phyloP scores from a whole-genome alignment of 2,113 vertebrate genomes.

The Penelope pileata region DNA sequence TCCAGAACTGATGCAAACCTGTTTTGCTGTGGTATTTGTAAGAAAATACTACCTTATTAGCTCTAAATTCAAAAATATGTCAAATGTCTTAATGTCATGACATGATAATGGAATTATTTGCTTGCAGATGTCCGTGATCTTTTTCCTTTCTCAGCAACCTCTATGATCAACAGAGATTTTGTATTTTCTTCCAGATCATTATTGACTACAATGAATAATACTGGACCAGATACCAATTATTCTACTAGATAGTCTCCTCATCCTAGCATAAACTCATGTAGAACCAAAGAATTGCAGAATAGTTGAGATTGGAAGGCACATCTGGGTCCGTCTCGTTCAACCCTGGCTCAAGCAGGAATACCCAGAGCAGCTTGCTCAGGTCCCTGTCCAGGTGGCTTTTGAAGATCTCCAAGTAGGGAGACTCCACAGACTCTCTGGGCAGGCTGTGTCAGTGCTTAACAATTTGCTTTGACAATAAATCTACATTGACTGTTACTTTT shows the following conservation, averaged over 20 bases:
- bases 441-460: not conserved
- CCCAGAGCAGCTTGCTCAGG: not conserved
- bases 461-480: not conserved
- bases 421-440: not conserved
- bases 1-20: not conserved
- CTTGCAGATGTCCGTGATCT: not conserved
- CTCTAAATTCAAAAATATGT: not conserved
- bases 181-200: not conserved
- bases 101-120: not conserved
- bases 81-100: not conserved
- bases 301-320: not conserved
- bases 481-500: not conserved
- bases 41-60: not conserved
- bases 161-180: not conserved
- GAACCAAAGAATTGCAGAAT: not conserved
- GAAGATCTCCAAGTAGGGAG: not conserved
- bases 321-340: not conserved
- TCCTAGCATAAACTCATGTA: not conserved
- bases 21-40: not conserved
- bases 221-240: not conserved
- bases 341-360: not conserved
- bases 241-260: not conserved
- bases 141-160: not conserved
- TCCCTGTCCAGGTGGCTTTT: not conserved
- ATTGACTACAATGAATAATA: not conserved